Base-by-base conservation (phyloP, 2,113 vertebrate species). In the Elephas maximus region DNA sequence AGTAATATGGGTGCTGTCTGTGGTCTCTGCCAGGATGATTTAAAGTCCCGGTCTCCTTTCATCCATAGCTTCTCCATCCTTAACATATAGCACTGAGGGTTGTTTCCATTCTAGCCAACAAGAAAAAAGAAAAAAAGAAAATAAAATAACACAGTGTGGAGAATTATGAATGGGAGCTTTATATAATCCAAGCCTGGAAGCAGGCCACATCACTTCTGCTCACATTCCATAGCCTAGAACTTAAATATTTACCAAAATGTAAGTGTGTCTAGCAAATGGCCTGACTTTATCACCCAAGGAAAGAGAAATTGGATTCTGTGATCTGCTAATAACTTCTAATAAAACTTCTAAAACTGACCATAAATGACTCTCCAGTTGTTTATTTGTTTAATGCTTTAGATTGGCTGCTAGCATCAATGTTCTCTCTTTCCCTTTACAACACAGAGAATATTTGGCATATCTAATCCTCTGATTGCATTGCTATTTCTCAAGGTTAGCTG, bases 91-190 rank as follows among this genome's bases (percentile, higher is more conserved):
- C 15, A 67, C 5, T 60, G 21, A 21, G 7, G 37, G 71, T 81
- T 91, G 8, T 62, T 86, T 76, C 57, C 4, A 91, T 37, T 30
- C 33, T 41, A 51, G 6, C 1, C n/a, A 51, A 28, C 2, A 9
- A 78, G 10, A 41, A 15, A 11, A 17, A 24, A 2, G 2, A 0
- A 18, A 0, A 8, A 8, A 51, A 21, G 41, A 24, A 8, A 11
- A 53, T 53, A 53, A 53, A 53, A 53, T 8, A 53, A 53, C 6
- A 53, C 10, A 69, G 4, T 51, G 88, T 81, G 8, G 51, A 87
- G 65, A 91, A 41, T 37, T 79, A 14, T 88, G 8, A 79, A 51
- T 44, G 26, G 18, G 60, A 81, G 4, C 26, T 92, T 92, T 77
- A 12, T 53, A 44, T 57, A 5, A 67, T 0, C 7, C 0, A 57